Conservation (phyloP, 2,888 invertebrate species). For the Osmoderma eremita region DNA sequence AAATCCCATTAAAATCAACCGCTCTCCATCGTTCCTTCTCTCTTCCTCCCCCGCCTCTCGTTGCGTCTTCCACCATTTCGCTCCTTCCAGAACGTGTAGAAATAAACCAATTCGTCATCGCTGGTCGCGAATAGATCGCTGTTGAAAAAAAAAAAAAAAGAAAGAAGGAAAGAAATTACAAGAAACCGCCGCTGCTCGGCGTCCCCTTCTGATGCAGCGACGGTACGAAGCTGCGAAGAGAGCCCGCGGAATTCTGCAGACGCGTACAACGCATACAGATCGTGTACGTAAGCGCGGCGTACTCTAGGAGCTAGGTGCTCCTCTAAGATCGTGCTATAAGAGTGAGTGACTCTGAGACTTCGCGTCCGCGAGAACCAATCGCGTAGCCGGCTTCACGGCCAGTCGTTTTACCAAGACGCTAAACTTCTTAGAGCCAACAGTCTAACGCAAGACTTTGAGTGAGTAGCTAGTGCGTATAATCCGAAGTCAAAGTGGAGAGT, state of each 20-base stretch:
- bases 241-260: slow-evolving; percentile 15
- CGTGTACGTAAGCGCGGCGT: not conserved
- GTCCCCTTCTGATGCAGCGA: slow-evolving; percentile 17
- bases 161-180: not conserved
- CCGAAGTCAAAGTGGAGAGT: slow-evolving; percentile 57
- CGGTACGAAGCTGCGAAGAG: too few species aligned
- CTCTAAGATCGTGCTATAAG: slow-evolving; percentile 37
- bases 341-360: slow-evolving; percentile 43
- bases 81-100: slow-evolving; percentile 10
- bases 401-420: slow-evolving; percentile 52
- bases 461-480: slow-evolving; percentile 55
- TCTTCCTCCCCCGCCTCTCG: not conserved
- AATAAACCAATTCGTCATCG: slow-evolving; percentile 27
- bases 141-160: not conserved
- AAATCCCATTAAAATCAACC: slow-evolving; percentile 22
- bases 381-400: slow-evolving; percentile 53
- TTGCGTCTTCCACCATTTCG: not conserved
- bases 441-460: slow-evolving; percentile 61
- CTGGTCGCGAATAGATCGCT: slow-evolving; percentile 24
- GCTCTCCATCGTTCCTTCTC: not conserved
- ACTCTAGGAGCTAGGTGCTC: slow-evolving; percentile 16
- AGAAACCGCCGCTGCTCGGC: slow-evolving; percentile 24
- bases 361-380: slow-evolving; percentile 43
- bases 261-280: slow-evolving; percentile 12
- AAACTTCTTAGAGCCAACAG: slow-evolving; percentile 55